Base-by-base conservation (phyloP, 2,888 invertebrate genomes). In the Pollenia angustigena region DNA sequence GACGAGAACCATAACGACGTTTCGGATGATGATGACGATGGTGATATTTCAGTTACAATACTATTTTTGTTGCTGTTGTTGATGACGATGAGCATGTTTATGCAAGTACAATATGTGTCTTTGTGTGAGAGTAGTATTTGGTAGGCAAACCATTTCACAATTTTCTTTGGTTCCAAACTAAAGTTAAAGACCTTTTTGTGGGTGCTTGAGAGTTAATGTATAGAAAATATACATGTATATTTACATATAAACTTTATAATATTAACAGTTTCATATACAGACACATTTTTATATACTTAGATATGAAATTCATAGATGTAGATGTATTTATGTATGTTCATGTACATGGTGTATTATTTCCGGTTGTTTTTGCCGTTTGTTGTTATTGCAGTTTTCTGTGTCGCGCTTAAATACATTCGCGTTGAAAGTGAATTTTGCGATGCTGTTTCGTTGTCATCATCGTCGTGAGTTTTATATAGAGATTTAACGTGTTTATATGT, bases 171-270 rank as follows among this genome's bases (percentile, higher is more conserved):
- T 56, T 69, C 48, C 78, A 78, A 87, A 87, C 87, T 84, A 80
- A 87, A 87, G 87, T 87, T 81, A 74, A 87, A 87, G 87, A 87
- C 84, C 81, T 87, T 87, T 81, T 78, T 74, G 87, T 87, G 87
- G 87, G 87, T 84, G 87, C 87, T 87, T 87, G 68, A 86, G 79
- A 80, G 83, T 78, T 76, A 69, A 80, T 71, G 80, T 76, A 54
- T 72, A 32, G 6, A 32, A 32, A 58, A 40, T 56, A 16, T 40
- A 68, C 32, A 42, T 23, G 52, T 14, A 23, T 23, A 60, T 11
- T 14, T 60, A 60, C 32, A 18, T 69, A 69, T 16, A 23, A 9
- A 58, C 18, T 40, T 50, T 79, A 42, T 60, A 69, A 76, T 52
- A 32, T 72, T 58, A 58, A 72, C 52, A 76, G 2, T 76, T 44